A percentile compares a stretch with the other conserved stretches of the same genome.
These are phyloP conservation scores for Lepilemur septentrionalis DNA, from an alignment of 2,797 vertebrate genomes.

Conservation along the genomic window DNA sequence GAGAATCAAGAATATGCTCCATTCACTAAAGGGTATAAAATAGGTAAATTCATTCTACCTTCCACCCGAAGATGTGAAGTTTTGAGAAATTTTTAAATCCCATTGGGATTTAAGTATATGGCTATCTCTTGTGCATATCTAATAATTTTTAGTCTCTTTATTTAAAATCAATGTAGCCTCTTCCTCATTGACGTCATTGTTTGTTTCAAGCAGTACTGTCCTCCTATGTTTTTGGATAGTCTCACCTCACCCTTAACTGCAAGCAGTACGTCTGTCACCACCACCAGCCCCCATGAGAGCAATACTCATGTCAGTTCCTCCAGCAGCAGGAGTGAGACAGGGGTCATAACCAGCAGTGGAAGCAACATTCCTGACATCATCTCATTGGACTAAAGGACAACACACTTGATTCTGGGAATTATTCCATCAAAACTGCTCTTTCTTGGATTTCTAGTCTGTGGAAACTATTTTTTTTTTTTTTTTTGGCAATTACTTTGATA, in stretches of 20 bases:
- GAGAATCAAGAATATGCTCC: conserved; percentile 10
- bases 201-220: conserved; percentile 96
- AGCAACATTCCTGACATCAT: conserved; percentile 91
- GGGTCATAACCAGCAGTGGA: conserved; percentile 88
- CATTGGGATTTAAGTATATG: conserved; percentile 23
- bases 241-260: conserved; percentile 91
- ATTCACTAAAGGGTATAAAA: conserved; percentile 34
- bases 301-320: conserved; percentile 86
- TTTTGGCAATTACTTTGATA: conserved; percentile 74
- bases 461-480: conserved; percentile 58
- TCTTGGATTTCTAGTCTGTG: conserved; percentile 40
- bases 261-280: conserved; percentile 91
- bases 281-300: conserved; percentile 90
- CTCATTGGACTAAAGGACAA: conserved; percentile 92
- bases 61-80: not conserved
- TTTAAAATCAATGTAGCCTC: conserved; percentile 75
- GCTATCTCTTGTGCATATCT: conserved; percentile 63
- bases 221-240: conserved; percentile 97
- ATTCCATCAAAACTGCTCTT: conserved; percentile 60
- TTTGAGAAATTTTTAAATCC: conserved; percentile 39
- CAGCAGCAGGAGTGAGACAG: conserved; percentile 87
- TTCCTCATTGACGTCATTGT: conserved; percentile 84
- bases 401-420: conserved; percentile 61
- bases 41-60: conserved; percentile 34
- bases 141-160: conserved; percentile 73